Conservation (phyloP, 2,113 vertebrate genomes). For the Pituophis catenifer region DNA sequence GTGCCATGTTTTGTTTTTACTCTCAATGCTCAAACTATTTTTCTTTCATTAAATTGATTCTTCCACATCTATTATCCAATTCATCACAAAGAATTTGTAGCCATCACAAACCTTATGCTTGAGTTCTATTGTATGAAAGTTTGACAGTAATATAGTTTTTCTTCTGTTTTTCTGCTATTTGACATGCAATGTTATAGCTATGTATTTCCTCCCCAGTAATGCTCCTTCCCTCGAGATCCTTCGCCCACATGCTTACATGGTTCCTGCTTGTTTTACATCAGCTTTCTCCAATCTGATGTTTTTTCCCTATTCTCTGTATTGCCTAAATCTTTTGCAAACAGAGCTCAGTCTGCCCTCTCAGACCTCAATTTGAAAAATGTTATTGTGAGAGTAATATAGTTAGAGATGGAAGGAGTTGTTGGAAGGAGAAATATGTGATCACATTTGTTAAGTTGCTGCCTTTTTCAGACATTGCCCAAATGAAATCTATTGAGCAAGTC, state of each 20-base stretch:
- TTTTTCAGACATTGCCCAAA: neutral
- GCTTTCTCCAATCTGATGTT: neutral
- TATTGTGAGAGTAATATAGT: neutral
- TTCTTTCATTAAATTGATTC: neutral
- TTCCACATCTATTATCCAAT: neutral
- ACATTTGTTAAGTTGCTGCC: neutral
- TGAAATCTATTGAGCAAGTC: neutral
- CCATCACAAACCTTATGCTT: neutral
- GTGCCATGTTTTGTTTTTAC: neutral
- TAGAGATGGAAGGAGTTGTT: neutral
- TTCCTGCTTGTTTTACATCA: neutral
- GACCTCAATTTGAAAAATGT: neutral
- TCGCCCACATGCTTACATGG: neutral
- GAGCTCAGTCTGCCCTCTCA: neutral
- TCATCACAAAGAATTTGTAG: neutral
- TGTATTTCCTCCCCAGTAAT: neutral
- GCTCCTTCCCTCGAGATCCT: neutral
- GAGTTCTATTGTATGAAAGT: neutral
- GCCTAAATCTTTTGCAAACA: neutral
- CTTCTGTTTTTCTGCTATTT: neutral
- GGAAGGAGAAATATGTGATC: neutral
- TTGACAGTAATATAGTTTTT: neutral
- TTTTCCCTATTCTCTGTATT: neutral
- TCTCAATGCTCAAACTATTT: neutral
- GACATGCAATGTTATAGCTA: neutral